Conservation (phyloP, 2,113 vertebrate species). For the Cheirogaleus medius region DNA sequence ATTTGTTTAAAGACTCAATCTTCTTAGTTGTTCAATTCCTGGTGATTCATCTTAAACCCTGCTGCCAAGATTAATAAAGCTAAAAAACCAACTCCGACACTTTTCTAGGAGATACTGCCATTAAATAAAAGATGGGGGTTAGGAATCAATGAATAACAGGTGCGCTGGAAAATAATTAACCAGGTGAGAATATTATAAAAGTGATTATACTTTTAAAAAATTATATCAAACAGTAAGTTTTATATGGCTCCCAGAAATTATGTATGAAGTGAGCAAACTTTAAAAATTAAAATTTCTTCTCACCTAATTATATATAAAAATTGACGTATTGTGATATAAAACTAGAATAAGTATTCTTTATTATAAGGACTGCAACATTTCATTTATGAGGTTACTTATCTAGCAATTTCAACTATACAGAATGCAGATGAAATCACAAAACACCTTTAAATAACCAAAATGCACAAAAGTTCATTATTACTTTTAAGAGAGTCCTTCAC, state of each 20-base stretch:
- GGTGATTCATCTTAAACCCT: conserved; percentile 37
- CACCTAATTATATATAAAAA: background rate
- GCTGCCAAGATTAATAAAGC: conserved; percentile 51
- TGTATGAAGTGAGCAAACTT: background rate
- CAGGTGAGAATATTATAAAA: conserved; percentile 29
- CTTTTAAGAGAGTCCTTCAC: background rate
- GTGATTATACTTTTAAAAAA: background rate
- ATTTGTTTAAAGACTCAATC: conserved; percentile 26
- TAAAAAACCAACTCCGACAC: background rate
- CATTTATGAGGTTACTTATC: background rate
- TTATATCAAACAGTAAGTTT: background rate
- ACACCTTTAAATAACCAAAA: background rate
- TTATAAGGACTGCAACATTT: background rate
- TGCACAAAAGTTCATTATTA: background rate
- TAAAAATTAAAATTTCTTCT: conserved; percentile 30
- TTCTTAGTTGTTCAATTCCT: conserved; percentile 30
- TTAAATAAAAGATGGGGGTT: background rate
- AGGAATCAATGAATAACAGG: conserved; percentile 38
- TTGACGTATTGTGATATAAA: conserved; percentile 1
- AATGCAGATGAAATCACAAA: conserved; percentile 2
- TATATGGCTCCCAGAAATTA: background rate
- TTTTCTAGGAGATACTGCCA: background rate
- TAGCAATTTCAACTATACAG: background rate
- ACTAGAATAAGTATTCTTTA: background rate
- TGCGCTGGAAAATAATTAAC: conserved; percentile 42